Evolutionary conservation across 2,888 invertebrate species (phyloP).

Genomic region (Platynereis dumerilii): DNA sequence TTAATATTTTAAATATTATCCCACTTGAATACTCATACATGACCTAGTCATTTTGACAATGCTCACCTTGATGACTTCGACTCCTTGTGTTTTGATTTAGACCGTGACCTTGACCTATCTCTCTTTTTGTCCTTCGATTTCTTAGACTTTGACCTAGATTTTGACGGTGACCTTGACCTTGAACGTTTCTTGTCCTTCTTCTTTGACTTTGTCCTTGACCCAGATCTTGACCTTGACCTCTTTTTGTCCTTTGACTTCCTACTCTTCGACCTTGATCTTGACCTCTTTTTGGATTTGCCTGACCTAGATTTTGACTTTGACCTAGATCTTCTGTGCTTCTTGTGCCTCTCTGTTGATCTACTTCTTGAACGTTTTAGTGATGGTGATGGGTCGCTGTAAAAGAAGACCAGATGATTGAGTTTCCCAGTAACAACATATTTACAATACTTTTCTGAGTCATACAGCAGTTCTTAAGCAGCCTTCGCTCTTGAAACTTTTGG

Average conservation of each 20-base stretch:
- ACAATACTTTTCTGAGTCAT: too few relatives aligned
- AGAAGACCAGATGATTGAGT: too few relatives aligned
- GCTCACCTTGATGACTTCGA: too few relatives aligned
- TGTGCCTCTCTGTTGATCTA: neutral
- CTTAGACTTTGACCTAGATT: slow-evolving; percentile 7
- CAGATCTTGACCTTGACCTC: slow-evolving; percentile 2
- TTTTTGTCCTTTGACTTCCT: neutral
- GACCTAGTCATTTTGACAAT: too few relatives aligned
- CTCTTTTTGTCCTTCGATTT: slow-evolving; percentile 6
- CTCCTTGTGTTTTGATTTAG: too few relatives aligned
- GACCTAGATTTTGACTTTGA: slow-evolving; percentile 15
- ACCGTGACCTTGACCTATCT: slow-evolving; percentile 1
- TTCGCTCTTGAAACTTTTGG: too few relatives aligned
- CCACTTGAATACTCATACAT: too few relatives aligned
- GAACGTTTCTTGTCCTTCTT: neutral
- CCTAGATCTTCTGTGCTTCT: neutral
- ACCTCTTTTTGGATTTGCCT: slow-evolving; percentile 9
- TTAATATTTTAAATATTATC: too few relatives aligned
- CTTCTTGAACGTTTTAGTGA: neutral
- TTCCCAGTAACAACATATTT: too few relatives aligned
- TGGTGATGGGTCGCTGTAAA: too few relatives aligned
- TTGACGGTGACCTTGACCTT: slow-evolving; percentile 8
- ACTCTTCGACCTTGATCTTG: neutral
- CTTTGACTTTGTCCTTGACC: neutral
- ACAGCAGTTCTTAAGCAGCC: too few relatives aligned